Conservation (phyloP, 1,140 invertebrate genomes). For the Hyposmocoma kahamanoa region DNA sequence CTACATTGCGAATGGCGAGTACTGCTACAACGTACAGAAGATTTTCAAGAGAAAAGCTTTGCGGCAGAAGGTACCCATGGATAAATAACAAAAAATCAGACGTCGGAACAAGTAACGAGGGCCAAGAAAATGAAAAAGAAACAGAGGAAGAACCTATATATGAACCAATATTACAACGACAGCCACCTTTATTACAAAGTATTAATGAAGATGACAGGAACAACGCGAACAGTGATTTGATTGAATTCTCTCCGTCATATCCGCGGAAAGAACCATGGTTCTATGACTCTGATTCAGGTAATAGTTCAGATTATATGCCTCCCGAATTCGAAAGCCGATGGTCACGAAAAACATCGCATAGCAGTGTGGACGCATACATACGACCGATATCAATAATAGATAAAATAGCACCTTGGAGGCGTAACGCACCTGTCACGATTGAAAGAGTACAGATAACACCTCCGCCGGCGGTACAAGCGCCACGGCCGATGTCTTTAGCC, state of each 20-base stretch:
- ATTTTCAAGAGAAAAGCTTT: conserved; percentile 84
- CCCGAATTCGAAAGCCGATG: conserved; percentile 16
- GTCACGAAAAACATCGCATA: conserved; percentile 11
- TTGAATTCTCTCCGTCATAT: conserved; percentile 51
- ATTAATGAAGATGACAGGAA: conserved; percentile 13
- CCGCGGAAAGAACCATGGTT: conserved; percentile 29
- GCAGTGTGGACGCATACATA: conserved; percentile 50
- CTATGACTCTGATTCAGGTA: conserved; percentile 34
- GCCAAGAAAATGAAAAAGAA: conserved; percentile 17
- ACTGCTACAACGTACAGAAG: conserved; percentile 81
- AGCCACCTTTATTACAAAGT: conserved; percentile 24
- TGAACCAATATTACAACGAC: conserved; percentile 33
- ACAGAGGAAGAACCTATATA: conserved; percentile 36
- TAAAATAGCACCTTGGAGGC: conserved; percentile 49
- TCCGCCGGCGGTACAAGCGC: conserved; percentile 44
- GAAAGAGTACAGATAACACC: conserved; percentile 49
- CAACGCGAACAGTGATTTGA: conserved; percentile 47
- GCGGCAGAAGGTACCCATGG: conserved; percentile 83
- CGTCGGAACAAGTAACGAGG: conserved; percentile 14
- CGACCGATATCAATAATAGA: conserved; percentile 57
- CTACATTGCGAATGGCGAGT: conserved; percentile 78
- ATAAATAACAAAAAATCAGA: conserved; percentile 7
- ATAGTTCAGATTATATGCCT: conserved; percentile 39
- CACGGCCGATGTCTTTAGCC: conserved; percentile 46
- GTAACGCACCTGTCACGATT: conserved; percentile 41